Conservation (phyloP, 2,888 invertebrate genomes). For the Thymelicus acteon region DNA sequence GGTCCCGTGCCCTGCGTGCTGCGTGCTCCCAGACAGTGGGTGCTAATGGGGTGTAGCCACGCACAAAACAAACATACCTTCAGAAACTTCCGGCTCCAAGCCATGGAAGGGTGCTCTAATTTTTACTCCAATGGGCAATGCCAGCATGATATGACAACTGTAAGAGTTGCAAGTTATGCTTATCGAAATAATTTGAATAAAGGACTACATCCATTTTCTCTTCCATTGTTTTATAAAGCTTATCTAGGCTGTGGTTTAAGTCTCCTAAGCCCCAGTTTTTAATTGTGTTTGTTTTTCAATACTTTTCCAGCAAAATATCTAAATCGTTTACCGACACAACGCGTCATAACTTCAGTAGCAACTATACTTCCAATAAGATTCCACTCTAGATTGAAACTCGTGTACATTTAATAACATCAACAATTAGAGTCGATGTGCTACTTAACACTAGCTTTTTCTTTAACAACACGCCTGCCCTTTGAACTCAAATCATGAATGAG, state of each 20-base stretch:
- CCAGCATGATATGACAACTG: not conserved
- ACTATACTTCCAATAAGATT: not conserved
- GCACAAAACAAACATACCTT: not conserved
- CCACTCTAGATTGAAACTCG: not conserved
- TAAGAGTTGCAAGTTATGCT: too few relatives aligned
- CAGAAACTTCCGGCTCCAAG: not conserved
- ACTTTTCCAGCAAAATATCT: too few relatives aligned
- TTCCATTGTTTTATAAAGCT: too few relatives aligned
- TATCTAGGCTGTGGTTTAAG: too few relatives aligned
- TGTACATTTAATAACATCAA: not conserved
- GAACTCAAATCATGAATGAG: conserved; percentile 1
- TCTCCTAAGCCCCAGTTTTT: too few relatives aligned
- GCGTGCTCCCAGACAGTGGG: not conserved
- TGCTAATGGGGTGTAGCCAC: not conserved
- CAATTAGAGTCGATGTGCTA: not conserved
- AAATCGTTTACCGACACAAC: too few relatives aligned
- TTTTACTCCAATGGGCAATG: not conserved
- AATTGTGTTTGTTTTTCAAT: too few relatives aligned
- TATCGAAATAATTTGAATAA: too few relatives aligned
- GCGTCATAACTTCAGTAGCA: not conserved
- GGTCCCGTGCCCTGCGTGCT: not conserved
- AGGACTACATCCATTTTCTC: too few relatives aligned
- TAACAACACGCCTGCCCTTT: not conserved
- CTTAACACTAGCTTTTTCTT: not conserved
- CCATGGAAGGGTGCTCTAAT: not conserved